Evolutionary conservation across 2,113 vertebrate species (phyloP).

Genomic region (Hystrix brachyura): DNA sequence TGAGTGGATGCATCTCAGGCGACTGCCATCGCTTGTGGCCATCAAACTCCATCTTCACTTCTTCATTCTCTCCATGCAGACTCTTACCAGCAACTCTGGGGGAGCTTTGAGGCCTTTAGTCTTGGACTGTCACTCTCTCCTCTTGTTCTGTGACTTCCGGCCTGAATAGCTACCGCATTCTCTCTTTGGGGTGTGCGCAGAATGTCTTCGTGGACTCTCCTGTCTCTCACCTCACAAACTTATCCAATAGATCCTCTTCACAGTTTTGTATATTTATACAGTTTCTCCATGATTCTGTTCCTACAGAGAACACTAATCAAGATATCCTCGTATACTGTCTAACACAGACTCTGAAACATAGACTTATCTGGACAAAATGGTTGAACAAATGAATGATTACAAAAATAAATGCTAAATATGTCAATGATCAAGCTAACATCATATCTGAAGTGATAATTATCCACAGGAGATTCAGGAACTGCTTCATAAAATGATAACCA

Average conservation of each 20-base stretch:
- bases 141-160: background rate
- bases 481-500: background rate
- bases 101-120: too few relatives aligned
- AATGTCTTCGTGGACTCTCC: background rate
- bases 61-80: background rate
- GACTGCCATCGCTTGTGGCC: background rate
- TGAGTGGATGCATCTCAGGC: background rate
- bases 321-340: background rate
- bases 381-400: background rate
- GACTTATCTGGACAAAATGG: background rate
- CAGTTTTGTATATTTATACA: background rate
- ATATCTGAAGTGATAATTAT: background rate
- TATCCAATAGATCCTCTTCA: background rate
- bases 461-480: background rate
- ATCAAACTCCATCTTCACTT: background rate
- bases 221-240: background rate
- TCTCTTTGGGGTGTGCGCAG: background rate
- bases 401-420: background rate
- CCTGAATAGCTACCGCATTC: background rate
- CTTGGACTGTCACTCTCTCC: background rate
- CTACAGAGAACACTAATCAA: background rate
- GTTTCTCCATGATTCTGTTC: background rate
- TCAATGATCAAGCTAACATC: background rate
- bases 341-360: background rate
- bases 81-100: background rate